Conservation (phyloP, 2,113 vertebrate species). For the Morone saxatilis region DNA sequence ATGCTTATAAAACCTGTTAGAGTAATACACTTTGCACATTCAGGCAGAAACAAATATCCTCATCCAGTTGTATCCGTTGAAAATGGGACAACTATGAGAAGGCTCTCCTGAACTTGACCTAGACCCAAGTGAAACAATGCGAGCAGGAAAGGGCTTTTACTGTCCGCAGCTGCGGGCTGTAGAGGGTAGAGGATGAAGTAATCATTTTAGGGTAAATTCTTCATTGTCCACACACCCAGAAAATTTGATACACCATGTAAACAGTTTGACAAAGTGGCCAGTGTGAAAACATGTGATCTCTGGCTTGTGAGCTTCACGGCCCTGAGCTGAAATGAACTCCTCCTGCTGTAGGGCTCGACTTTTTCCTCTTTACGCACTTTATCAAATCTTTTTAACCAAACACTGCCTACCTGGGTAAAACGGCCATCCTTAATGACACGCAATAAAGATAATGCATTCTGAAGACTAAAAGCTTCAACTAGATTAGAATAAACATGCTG, state of each 20-base stretch:
- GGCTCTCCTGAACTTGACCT: slow-evolving; percentile 44
- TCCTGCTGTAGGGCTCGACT: neutral
- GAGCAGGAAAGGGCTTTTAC: slow-evolving; percentile 48
- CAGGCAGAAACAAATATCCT: slow-evolving; percentile 32
- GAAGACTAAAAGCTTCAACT: slow-evolving; percentile 13
- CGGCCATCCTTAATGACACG: neutral
- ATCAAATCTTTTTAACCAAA: slow-evolving; percentile 11
- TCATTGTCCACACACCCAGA: slow-evolving; percentile 35
- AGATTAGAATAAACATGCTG: neutral
- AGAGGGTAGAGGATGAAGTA: slow-evolving; percentile 32
- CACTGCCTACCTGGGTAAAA: neutral
- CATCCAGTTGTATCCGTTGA: slow-evolving; percentile 42
- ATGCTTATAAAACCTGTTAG: slow-evolving; percentile 19
- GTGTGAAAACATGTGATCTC: slow-evolving; percentile 54
- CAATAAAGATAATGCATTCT: neutral
- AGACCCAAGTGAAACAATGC: slow-evolving; percentile 54
- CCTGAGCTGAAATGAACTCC: slow-evolving; percentile 21
- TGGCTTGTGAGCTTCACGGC: slow-evolving; percentile 15
- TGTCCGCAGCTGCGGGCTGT: slow-evolving; percentile 40
- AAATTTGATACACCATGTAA: slow-evolving; percentile 27
- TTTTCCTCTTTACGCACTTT: slow-evolving; percentile 1
- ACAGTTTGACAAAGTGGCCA: slow-evolving; percentile 34
- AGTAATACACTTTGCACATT: slow-evolving; percentile 24
- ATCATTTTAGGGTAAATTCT: slow-evolving; percentile 52
- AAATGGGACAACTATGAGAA: slow-evolving; percentile 26